Evolutionary conservation across 1,140 invertebrate genomes (phyloP).

Genomic region (Heliconius hewitsoni): DNA sequence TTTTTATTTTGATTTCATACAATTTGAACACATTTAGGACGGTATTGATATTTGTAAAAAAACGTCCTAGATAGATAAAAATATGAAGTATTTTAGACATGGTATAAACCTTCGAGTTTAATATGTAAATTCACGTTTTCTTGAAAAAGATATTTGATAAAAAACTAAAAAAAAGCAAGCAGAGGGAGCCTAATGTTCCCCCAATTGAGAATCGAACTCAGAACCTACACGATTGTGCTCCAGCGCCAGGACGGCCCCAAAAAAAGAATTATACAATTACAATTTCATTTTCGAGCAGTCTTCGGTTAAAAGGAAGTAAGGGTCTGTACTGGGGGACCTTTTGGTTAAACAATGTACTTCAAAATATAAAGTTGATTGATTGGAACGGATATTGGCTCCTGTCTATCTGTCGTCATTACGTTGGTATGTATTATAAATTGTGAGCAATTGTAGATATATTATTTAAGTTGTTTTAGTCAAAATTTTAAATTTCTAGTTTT

Average conservation of each 20-base stretch:
- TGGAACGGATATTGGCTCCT: background rate
- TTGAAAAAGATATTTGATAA: no score
- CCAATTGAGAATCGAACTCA: background rate
- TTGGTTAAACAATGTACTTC: background rate
- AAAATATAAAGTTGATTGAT: conserved; percentile 1
- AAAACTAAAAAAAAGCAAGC: no score
- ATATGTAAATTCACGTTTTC: no score
- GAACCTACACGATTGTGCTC: background rate
- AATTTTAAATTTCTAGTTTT: no score
- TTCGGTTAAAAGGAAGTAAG: background rate
- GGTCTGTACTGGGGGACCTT: background rate
- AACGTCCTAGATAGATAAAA: no score
- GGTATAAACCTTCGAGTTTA: no score
- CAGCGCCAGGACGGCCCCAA: background rate
- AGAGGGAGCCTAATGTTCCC: background rate
- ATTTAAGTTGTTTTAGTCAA: background rate
- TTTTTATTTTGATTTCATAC: no score
- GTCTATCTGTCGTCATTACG: background rate
- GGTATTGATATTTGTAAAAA: no score
- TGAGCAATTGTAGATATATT: background rate
- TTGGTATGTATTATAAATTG: background rate
- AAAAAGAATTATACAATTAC: no score
- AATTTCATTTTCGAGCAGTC: background rate
- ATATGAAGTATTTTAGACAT: no score
- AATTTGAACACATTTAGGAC: no score